These are phyloP conservation scores for Enteromius fasciolatus DNA, from an alignment of 2,797 vertebrate species.

Conservation along the genomic window DNA sequence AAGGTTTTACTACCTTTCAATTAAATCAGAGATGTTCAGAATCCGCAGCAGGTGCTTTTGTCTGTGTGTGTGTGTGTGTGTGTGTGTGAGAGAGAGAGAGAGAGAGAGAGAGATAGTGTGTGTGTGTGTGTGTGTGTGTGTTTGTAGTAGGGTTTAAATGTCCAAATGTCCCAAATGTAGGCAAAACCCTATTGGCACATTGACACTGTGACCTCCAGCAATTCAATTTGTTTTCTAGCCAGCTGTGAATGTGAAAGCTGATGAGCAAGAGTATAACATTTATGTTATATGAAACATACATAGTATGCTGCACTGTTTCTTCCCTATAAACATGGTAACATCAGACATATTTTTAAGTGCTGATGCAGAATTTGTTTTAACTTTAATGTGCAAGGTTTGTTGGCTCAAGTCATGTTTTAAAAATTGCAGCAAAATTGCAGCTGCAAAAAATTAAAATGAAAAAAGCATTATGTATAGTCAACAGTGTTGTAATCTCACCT, in stretches of 20 bases:
- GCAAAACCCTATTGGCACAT: conserved; percentile 8
- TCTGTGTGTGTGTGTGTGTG: background rate
- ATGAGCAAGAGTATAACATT: background rate
- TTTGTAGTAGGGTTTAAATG: background rate
- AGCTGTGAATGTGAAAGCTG: background rate
- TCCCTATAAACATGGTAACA: background rate
- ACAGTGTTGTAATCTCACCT: background rate
- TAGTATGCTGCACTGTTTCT: background rate
- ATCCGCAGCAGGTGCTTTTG: conserved; percentile 6
- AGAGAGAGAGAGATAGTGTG: too few relatives aligned
- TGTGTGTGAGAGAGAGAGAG: background rate
- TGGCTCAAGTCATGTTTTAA: background rate
- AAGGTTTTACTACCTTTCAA: conserved; percentile 6
- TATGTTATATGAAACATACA: too few relatives aligned
- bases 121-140: background rate
- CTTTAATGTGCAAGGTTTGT: background rate
- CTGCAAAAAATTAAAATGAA: background rate
- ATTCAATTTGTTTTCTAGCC: conserved; percentile 16
- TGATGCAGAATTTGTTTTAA: background rate
- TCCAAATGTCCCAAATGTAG: background rate
- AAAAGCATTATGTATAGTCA: background rate
- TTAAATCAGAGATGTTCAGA: conserved; percentile 3
- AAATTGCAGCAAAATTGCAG: background rate
- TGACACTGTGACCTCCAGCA: conserved; percentile 18
- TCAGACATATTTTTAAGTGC: background rate